Percentiles rank a stretch among this genome's conserved stretches.
Evolutionary conservation across 2,113 vertebrate species (phyloP).

Genomic region (Mirza zaza): DNA sequence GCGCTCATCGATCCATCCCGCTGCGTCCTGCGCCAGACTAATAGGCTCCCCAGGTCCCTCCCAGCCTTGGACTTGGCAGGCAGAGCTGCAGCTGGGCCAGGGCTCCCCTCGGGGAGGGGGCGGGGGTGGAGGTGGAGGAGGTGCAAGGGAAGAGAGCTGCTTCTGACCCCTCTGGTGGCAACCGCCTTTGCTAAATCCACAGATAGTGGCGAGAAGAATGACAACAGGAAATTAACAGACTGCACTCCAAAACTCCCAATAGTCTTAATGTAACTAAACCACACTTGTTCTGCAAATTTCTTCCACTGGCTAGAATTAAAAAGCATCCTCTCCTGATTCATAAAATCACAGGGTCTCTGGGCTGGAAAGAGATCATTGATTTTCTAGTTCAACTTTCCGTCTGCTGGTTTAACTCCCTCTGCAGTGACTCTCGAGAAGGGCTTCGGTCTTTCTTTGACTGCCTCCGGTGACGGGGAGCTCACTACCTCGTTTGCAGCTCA

Average conservation of each 20-base stretch:
- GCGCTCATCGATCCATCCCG: not conserved
- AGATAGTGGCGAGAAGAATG: not conserved
- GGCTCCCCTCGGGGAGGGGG: not conserved
- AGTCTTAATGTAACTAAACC: not conserved
- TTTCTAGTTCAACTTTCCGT: not conserved
- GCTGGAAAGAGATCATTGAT: not conserved
- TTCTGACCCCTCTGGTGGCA: conserved; percentile 17
- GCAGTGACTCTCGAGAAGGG: not conserved
- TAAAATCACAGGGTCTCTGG: conserved; percentile 1
- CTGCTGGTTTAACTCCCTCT: not conserved
- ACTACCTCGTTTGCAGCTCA: accelerated
- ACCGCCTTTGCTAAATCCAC: not conserved
- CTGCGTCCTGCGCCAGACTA: conserved; percentile 10
- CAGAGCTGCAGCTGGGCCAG: not conserved
- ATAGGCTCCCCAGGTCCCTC: conserved; percentile 4
- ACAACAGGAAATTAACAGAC: not conserved
- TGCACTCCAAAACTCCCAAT: not conserved
- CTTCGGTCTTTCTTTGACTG: not conserved
- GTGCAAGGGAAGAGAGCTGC: not conserved
- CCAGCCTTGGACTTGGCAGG: conserved; percentile 6
- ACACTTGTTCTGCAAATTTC: not conserved
- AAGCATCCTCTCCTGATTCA: not conserved
- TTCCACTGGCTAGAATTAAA: not conserved
- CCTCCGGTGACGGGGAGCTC: not conserved
- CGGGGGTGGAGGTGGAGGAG: not conserved